These are phyloP conservation scores for Lerema accius DNA, from an alignment of 1,140 invertebrate species.

Conservation along the genomic window DNA sequence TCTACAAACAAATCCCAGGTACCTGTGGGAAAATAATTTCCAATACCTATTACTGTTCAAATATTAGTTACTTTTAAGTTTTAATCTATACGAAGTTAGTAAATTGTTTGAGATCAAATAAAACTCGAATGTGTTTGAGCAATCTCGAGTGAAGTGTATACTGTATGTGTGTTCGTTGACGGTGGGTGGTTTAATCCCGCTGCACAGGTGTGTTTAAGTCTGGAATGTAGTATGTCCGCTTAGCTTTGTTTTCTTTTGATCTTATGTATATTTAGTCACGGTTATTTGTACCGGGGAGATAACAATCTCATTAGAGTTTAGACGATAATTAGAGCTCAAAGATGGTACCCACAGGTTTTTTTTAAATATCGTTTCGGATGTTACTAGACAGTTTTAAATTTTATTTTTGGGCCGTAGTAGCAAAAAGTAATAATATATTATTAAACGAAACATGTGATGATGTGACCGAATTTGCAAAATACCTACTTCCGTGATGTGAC, in stretches of 20 bases:
- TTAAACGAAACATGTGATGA: too few species aligned
- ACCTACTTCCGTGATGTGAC: too few species aligned
- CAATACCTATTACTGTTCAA: constrained; percentile 35
- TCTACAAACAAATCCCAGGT: too few species aligned
- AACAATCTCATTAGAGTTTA: background rate
- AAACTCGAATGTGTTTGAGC: constrained; percentile 39
- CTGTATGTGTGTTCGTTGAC: constrained; percentile 38
- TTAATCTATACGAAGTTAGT: too few species aligned
- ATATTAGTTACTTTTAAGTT: too few species aligned
- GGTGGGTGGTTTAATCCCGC: constrained; percentile 53
- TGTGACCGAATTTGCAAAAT: too few species aligned
- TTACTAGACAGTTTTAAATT: too few species aligned
- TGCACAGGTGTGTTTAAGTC: constrained; percentile 46
- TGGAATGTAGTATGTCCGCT: constrained; percentile 42
- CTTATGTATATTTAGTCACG: constrained; percentile 8
- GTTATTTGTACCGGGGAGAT: constrained; percentile 2
- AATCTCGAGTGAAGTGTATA: constrained; percentile 42
- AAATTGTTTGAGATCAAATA: constrained; percentile 53
- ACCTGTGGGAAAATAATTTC: too few species aligned
- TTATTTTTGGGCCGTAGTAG: too few species aligned
- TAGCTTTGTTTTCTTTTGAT: constrained; percentile 39
- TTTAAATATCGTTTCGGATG: too few species aligned
- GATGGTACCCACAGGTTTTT: too few species aligned
- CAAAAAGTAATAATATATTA: too few species aligned
- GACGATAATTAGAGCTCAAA: background rate